Percentiles rank a stretch among this genome's conserved stretches.
Conservation (phyloP, 1,140 invertebrate genomes). For the Drosophila subobscura region DNA sequence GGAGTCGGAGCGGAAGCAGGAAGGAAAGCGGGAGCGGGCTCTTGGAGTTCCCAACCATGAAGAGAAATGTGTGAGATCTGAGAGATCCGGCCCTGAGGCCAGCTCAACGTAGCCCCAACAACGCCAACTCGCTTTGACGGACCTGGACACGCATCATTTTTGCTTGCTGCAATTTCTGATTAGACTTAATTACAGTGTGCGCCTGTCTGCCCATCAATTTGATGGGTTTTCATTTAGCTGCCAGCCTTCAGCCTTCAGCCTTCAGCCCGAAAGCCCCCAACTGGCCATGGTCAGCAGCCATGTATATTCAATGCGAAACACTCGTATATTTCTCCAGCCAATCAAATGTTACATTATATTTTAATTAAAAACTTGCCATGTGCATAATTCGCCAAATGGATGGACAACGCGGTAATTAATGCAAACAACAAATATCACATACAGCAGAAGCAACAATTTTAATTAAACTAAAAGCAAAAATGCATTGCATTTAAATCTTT, state of each 20-base stretch:
- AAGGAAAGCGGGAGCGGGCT: background rate
- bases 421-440: slow-evolving; percentile 56
- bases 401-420: slow-evolving; percentile 76
- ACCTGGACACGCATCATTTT: slow-evolving; percentile 75
- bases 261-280: too few relatives aligned
- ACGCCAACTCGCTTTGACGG: slow-evolving; percentile 42
- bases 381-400: slow-evolving; percentile 79
- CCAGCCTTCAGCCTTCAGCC: background rate
- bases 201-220: slow-evolving; percentile 69
- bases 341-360: slow-evolving; percentile 77
- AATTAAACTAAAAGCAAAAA: slow-evolving; percentile 79
- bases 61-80: slow-evolving; percentile 26
- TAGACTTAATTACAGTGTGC: slow-evolving; percentile 81
- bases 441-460: slow-evolving; percentile 62
- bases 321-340: slow-evolving; percentile 36
- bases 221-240: slow-evolving; percentile 69
- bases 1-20: slow-evolving; percentile 1
- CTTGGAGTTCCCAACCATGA: too few relatives aligned
- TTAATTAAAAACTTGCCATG: slow-evolving; percentile 80
- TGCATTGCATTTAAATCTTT: slow-evolving; percentile 32
- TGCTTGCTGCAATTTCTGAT: slow-evolving; percentile 81
- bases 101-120: slow-evolving; percentile 16
- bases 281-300: slow-evolving; percentile 18
- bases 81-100: slow-evolving; percentile 45
- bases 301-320: slow-evolving; percentile 7